Conservation (phyloP, 2,797 vertebrate genomes). For the Xiphophorus birchmanni region DNA sequence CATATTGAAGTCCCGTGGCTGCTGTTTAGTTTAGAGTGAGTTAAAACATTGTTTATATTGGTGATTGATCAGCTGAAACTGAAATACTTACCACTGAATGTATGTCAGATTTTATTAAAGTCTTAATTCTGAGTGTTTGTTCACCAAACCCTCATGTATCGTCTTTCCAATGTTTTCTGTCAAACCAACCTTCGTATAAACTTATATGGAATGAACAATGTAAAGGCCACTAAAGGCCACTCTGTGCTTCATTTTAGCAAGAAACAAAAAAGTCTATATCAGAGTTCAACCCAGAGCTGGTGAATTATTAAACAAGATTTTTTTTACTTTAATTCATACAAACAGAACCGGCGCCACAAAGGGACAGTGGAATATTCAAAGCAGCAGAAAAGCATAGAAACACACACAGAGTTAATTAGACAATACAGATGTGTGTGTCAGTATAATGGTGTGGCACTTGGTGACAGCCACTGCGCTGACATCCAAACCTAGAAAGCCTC, state of each 20-base stretch:
- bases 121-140: not conserved
- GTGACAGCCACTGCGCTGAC: slow-evolving; percentile 64
- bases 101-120: not conserved
- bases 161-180: not conserved
- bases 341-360: slow-evolving; percentile 10
- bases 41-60: not conserved
- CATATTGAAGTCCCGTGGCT: not conserved
- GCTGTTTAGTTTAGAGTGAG: not conserved
- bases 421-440: slow-evolving; percentile 59
- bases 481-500: slow-evolving; percentile 64
- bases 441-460: slow-evolving; percentile 49
- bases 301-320: slow-evolving; percentile 12
- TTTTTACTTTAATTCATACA: slow-evolving; percentile 18
- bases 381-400: slow-evolving; percentile 22
- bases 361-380: slow-evolving; percentile 8
- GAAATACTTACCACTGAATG: not conserved
- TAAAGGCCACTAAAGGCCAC: too few species aligned
- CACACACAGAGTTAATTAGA: slow-evolving; percentile 20
- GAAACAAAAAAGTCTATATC: not conserved
- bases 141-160: not conserved
- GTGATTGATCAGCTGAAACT: not conserved
- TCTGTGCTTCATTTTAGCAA: not conserved
- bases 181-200: not conserved
- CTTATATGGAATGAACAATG: not conserved
- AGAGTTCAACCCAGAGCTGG: not conserved